Base-by-base conservation (phyloP, 2,113 vertebrate species). In the Coptodon rendalli region DNA sequence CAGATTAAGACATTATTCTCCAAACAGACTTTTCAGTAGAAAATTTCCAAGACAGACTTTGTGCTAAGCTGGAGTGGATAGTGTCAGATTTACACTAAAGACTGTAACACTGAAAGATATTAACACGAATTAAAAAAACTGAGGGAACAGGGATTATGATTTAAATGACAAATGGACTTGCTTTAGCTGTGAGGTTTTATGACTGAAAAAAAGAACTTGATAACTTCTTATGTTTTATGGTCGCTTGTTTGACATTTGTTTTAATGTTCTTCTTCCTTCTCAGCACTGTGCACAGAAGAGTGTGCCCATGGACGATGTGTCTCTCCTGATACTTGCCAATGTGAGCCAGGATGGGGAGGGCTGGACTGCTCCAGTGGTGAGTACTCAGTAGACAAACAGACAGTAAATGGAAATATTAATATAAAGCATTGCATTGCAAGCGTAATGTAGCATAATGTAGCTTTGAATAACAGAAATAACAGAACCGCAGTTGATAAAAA, bases 331-430 rank as follows among this genome's bases (percentile, higher is more conserved):
- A 98, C 97, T 19, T 99, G 98, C 92, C 98, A 97, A 81, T 99
- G 98, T 78, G 98, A 99, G 61, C 98, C 98, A 0, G 98, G 98
- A 82, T 98, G 98, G 98, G 98, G 98, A 89, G 98, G 98, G 2
- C 96, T 96, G 2, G 98, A 98, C 91, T 99, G 98, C 93, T 98
- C 98, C 38, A 98, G 98, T 8, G 98, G 98, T 98, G 94, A 98
- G 97, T 97, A 2, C 57, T 14, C 11, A 45, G 27, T 4, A 31
- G 43, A 76, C 40, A 73, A 43, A 48, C 13, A 76, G 68, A 29
- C 43, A 11, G 14, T 76, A 17, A 29, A 78, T 78, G 27, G 16
- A 78, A 50, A 31, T 4, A n/a, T 7, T 29, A 29, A 16, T 29
- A 76, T 1, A 29, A 29, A 17, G 13, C 40, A 50, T 10, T 29